Base-by-base conservation (phyloP, 1,140 invertebrate genomes). In the Papilio aristodemus region DNA sequence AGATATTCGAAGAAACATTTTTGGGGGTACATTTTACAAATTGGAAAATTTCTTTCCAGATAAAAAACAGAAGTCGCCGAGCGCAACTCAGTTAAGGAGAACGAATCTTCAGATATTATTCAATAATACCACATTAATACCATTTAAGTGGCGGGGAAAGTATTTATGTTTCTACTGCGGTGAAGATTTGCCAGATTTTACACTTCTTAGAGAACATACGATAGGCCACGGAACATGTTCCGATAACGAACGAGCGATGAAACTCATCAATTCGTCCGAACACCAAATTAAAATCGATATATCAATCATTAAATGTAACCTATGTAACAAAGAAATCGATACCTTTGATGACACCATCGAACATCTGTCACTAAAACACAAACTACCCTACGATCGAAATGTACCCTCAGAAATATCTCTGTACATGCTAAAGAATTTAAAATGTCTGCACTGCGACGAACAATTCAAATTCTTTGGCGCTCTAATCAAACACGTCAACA, bases 41-140 rank as follows among this genome's bases (percentile, higher is more conserved):
- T 46, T 25, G 74, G 75, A 77, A 64, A 71, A 77, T 87, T 87
- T 86, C 74, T 83, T 90, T 88, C 77, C 87, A 90, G 86, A 81
- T 85, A 70, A 71, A 70, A 74, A 75, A 76, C 58, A 62, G 68
- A 59, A 73, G 43, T 32, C 74, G 66, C 62, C 72, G 69, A 77
- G 62, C 32, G 17, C 39, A 22, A 64, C 25, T 43, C 9, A 27
- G 11, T 32, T 27, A 39, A 64, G 62, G n/a, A 19, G 78, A 70
- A 59, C 76, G 32, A 73, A 76, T 59, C 85, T 90, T 6, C 75
- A 82, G 69, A 81, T 76, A 22, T 71, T 90, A 60, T 81, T 87
- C 77, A 81, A 75, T 75, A 83, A 83, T 69, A 85, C 86, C 0
- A 79, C 80, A 13, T 59, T 90, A 5, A 71, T 87, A 67, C 87